Evolutionary conservation across 2,113 vertebrate species (phyloP), one percentile per base, ranked within the genome.

Genomic region (Phaethornis superciliosus): DNA sequence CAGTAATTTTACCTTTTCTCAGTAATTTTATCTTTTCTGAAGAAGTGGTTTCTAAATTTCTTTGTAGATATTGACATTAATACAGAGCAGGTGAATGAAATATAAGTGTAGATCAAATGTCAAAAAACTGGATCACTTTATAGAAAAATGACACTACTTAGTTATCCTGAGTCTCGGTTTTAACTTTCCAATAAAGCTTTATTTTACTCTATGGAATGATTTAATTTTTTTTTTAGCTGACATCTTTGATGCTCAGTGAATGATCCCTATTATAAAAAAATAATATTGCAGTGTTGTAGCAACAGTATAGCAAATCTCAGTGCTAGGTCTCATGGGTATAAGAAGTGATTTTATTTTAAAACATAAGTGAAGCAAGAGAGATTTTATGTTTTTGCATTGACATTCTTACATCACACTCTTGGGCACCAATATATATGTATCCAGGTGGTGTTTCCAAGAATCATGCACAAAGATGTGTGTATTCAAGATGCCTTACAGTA

Each of bases 381-480:
- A 40, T 74, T 62, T 40, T 8, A 10, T 12, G 10, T 44, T 6
- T 65, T 86, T 81, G 5, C 26, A 12, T 88, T 76, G 49, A 15
- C 30, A 15, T 54, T 91, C 35, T 63, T 51, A n/a, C 13, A 35
- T n/a, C 22, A 20, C 0, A 0, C 7, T 55, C 47, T 63, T 16
- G 19, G 64, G 15, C 32, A 67, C n/a, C 10, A 35, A 65, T 30
- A 30, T 60, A 3, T n/a, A 15, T 40, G 35, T 54, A 27, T 74
- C 35, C 52, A 44, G 26, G 7, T 51, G 64, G 7, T 60, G 17
- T 58, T 92, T 79, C 49, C 13, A 26, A 17, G 35, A 81, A 21
- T 13, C 2, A 2, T 0, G 0, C 9, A 24, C 24, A 40, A 33
- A 75, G 23, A 26, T 59, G 27, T 1, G 2, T 0, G 2, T 37